These are phyloP conservation scores for Rhopalosiphum nymphaeae DNA, from an alignment of 2,888 invertebrate genomes.

Conservation along the genomic window DNA sequence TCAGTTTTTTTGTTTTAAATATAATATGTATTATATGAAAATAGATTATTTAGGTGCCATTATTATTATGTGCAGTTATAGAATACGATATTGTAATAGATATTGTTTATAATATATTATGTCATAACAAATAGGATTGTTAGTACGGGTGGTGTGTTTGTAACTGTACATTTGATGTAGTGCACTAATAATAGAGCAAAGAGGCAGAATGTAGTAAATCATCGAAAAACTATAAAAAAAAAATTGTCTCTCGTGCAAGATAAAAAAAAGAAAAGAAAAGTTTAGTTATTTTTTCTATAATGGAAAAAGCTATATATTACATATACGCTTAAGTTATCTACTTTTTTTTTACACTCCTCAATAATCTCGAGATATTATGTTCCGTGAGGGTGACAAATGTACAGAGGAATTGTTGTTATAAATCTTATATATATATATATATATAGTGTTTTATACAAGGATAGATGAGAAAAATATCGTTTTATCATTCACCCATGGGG, in stretches of 20 bases:
- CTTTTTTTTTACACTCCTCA: conserved; percentile 14
- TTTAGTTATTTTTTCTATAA: conserved; percentile 34
- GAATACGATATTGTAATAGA: neutral
- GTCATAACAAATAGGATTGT: neutral
- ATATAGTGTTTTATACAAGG: neutral
- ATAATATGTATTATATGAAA: neutral
- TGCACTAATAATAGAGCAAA: conserved; percentile 2
- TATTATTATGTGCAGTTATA: neutral
- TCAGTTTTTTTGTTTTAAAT: neutral
- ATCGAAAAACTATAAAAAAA: neutral
- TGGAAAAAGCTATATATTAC: conserved; percentile 35
- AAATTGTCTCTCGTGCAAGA: conserved; percentile 15
- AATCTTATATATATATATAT: neutral
- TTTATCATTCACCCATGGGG: neutral
- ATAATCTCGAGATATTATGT: conserved; percentile 40
- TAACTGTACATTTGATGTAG: neutral
- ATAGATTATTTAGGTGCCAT: neutral
- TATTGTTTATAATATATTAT: neutral
- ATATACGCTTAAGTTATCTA: neutral
- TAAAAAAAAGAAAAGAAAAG: conserved; percentile 18
- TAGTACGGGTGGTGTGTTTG: neutral
- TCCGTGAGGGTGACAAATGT: conserved; percentile 15
- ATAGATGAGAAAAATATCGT: neutral
- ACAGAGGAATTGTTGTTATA: conserved; percentile 9
- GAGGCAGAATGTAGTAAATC: conserved; percentile 37